Evolutionary conservation across 2,113 vertebrate genomes (phyloP).

Genomic region (Corythaixoides concolor): DNA sequence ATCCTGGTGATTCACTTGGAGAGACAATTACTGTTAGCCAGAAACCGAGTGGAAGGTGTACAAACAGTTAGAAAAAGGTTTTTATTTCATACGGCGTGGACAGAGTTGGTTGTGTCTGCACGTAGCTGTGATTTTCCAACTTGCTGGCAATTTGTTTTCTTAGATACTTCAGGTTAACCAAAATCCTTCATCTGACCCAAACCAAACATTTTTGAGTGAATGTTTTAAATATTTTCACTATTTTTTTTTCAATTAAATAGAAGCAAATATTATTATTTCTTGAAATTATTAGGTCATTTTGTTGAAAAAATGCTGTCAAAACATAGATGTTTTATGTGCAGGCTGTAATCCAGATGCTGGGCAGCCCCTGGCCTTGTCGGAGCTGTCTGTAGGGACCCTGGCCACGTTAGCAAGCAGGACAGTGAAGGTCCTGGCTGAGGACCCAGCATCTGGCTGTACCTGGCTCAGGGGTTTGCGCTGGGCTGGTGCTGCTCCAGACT

Average conservation of each 20-base stretch:
- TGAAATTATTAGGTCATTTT: not conserved
- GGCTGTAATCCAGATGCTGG: not conserved
- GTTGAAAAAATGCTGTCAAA: fast-evolving
- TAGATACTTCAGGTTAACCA: not conserved
- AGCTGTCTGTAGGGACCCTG: not conserved
- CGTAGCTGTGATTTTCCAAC: fast-evolving
- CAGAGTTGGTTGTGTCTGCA: not conserved
- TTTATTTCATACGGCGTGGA: fast-evolving
- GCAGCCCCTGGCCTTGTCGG: no score
- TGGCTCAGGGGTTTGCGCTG: not conserved
- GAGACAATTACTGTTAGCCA: fast-evolving
- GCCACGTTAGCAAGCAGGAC: fast-evolving
- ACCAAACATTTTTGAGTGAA: not conserved
- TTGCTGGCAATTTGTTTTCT: not conserved
- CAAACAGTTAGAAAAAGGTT: not conserved
- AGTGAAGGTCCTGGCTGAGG: not conserved
- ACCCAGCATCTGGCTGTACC: fast-evolving
- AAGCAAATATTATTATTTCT: not conserved
- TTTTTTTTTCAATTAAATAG: not conserved
- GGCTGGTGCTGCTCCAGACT: not conserved
- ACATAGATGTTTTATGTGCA: fast-evolving
- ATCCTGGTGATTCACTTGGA: no score
- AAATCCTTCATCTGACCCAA: not conserved
- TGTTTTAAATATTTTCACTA: not conserved
- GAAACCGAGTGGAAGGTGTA: not conserved